Conservation (phyloP, 2,797 vertebrate genomes). For the Argyrosomus regius region DNA sequence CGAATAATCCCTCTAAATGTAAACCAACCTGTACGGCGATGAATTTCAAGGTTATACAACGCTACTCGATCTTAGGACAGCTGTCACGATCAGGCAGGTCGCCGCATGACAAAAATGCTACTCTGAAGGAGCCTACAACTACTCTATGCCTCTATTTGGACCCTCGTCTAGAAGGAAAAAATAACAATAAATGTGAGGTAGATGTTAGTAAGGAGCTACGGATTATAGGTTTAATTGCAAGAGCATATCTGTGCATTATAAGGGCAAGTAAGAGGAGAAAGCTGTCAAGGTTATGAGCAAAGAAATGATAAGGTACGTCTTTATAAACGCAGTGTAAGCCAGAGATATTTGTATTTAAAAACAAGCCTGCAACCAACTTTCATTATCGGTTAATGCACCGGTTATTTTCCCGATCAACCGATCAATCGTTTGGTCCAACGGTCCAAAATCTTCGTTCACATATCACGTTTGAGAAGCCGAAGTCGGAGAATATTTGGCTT, state of each 20-base stretch:
- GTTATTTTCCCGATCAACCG: neutral
- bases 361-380: neutral
- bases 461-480: neutral
- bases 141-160: conserved; percentile 16
- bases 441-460: neutral
- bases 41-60: conserved; percentile 47
- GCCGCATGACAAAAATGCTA: conserved; percentile 14
- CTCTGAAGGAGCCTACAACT: conserved; percentile 22
- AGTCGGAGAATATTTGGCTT: neutral
- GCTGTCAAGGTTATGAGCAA: neutral
- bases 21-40: conserved; percentile 21
- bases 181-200: neutral
- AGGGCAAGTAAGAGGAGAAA: conserved; percentile 11
- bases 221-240: neutral
- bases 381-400: neutral
- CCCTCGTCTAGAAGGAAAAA: neutral
- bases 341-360: neutral
- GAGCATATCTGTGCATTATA: conserved; percentile 35
- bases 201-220: conserved; percentile 40
- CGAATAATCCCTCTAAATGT: neutral
- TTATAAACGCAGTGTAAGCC: neutral
- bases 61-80: conserved; percentile 1
- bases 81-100: conserved; percentile 18
- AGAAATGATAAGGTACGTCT: neutral
- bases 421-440: neutral